Evolutionary conservation across 2,888 invertebrate genomes (phyloP).

Genomic region (Ectemnius continuus): DNA sequence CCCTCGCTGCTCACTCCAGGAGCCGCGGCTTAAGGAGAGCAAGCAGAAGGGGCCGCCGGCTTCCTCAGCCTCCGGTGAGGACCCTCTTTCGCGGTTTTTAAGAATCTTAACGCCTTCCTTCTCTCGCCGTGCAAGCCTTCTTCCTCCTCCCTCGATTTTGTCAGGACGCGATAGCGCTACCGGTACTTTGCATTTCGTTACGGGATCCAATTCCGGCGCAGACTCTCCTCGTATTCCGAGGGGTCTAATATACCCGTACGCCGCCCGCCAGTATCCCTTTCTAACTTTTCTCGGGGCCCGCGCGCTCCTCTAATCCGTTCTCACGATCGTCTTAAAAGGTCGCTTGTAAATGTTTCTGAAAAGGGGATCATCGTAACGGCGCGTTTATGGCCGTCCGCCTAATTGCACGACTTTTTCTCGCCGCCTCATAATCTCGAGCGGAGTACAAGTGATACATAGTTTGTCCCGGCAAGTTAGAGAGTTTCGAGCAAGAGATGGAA

Average conservation of each 20-base stretch:
- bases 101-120: constrained; percentile 71
- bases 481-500: too few relatives aligned
- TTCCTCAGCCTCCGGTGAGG: constrained; percentile 43
- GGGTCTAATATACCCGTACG: constrained; percentile 9
- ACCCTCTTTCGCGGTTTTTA: constrained; percentile 67
- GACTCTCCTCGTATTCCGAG: not conserved
- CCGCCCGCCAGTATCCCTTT: constrained; percentile 6
- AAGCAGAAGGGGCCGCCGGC: constrained; percentile 50
- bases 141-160: constrained; percentile 38
- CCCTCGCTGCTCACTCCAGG: constrained; percentile 36
- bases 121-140: not conserved
- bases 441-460: too few relatives aligned
- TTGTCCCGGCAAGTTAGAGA: too few relatives aligned
- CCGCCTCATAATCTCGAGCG: too few relatives aligned
- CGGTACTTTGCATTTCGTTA: constrained; percentile 70
- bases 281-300: constrained; percentile 31
- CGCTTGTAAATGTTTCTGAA: constrained; percentile 7
- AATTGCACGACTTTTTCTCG: constrained; percentile 1
- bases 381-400: not conserved
- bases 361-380: constrained; percentile 9
- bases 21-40: constrained; percentile 60
- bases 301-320: constrained; percentile 24
- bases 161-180: constrained; percentile 60
- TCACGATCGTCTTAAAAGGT: constrained; percentile 18
- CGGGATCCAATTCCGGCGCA: constrained; percentile 59